Evolutionary conservation across 2,797 vertebrate species (phyloP).

Genomic region (Meriones psammophilus): DNA sequence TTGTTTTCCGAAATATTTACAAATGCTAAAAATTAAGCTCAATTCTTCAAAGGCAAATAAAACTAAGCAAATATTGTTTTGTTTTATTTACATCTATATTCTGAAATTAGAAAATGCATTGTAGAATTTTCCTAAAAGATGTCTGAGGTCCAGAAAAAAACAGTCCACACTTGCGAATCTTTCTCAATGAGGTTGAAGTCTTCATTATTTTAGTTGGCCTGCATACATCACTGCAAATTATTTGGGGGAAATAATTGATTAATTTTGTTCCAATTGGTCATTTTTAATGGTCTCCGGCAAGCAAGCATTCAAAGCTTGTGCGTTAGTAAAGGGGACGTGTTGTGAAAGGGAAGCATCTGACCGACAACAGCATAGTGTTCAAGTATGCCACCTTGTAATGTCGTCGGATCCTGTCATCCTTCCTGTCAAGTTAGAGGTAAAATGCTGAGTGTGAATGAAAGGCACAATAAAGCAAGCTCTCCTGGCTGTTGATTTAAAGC

Average conservation of each 20-base stretch:
- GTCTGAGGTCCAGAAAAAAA: slow-evolving; percentile 30
- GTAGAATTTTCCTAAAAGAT: neutral
- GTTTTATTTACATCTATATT: slow-evolving; percentile 38
- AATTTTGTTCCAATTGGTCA: neutral
- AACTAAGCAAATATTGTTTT: slow-evolving; percentile 33
- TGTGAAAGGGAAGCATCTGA: slow-evolving; percentile 9
- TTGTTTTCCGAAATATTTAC: slow-evolving; percentile 29
- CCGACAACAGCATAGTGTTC: neutral
- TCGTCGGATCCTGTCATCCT: neutral
- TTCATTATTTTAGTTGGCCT: slow-evolving; percentile 42
- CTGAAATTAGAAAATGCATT: slow-evolving; percentile 16
- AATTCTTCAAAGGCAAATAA: slow-evolving; percentile 44
- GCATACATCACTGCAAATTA: neutral
- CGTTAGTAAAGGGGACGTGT: neutral
- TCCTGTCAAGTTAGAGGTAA: slow-evolving; percentile 23
- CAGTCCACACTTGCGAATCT: neutral
- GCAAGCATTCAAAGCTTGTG: slow-evolving; percentile 10
- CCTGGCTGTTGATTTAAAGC: neutral
- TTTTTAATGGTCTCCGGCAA: slow-evolving; percentile 45
- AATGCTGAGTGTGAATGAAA: slow-evolving; percentile 27
- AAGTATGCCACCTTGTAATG: neutral
- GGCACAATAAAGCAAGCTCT: neutral
- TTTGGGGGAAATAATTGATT: neutral
- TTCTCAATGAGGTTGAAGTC: neutral
- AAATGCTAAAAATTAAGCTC: slow-evolving; percentile 13